phyloP scores from a whole-genome alignment of 2,797 vertebrate genomes.

The Acridotheres tristis region DNA sequence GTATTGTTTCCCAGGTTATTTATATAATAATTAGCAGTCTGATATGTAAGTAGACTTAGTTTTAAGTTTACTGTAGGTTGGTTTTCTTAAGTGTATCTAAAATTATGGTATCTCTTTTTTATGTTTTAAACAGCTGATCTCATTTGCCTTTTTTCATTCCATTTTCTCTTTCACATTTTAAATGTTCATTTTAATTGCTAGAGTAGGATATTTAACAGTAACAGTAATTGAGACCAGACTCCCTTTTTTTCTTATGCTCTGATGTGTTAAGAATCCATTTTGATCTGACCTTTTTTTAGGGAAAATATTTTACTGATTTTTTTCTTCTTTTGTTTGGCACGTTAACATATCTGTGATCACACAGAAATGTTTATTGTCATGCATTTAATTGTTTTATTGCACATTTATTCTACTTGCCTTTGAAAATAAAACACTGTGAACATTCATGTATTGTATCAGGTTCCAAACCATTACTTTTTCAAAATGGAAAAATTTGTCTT shows the following conservation, averaged over 20 bases:
- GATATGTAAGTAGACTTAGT: slow-evolving; percentile 48
- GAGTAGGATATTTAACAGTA: slow-evolving; percentile 16
- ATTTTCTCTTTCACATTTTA: slow-evolving; percentile 38
- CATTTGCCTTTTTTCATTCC: slow-evolving; percentile 27
- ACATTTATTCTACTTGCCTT: slow-evolving; percentile 60
- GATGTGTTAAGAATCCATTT: slow-evolving; percentile 19
- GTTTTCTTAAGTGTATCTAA: not conserved
- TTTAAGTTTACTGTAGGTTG: slow-evolving; percentile 29
- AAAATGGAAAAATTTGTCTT: slow-evolving; percentile 98
- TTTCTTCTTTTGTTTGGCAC: slow-evolving; percentile 46
- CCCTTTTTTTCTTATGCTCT: not conserved
- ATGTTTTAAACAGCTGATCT: not conserved
- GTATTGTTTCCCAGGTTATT: slow-evolving; percentile 71
- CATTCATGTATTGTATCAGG: slow-evolving; percentile 71
- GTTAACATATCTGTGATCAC: slow-evolving; percentile 16
- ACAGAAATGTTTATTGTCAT: slow-evolving; percentile 48
- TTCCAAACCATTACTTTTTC: slow-evolving; percentile 84
- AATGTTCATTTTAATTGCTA: slow-evolving; percentile 33
- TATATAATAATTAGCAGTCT: slow-evolving; percentile 64
- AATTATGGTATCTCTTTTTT: not conserved
- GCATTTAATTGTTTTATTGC: slow-evolving; percentile 69
- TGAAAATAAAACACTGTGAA: slow-evolving; percentile 56
- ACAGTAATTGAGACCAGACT: slow-evolving; percentile 23
- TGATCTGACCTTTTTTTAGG: slow-evolving; percentile 40
- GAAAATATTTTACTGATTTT: slow-evolving; percentile 53